Evolutionary conservation across 2,113 vertebrate genomes (phyloP).

Genomic region (Plecturocebus donacophilus): DNA sequence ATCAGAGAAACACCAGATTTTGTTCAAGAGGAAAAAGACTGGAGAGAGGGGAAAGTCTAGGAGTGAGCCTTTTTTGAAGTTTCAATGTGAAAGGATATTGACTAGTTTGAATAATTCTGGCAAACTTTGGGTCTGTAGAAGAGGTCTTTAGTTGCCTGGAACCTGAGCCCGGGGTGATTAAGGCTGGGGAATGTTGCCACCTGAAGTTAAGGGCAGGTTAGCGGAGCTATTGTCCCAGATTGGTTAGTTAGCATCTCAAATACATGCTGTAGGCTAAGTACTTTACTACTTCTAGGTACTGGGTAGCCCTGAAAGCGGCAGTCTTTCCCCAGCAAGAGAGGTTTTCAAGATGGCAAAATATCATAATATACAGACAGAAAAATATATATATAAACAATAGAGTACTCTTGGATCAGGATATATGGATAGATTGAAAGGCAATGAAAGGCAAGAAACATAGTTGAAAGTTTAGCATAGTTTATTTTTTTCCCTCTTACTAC

Average conservation of each 20-base stretch:
- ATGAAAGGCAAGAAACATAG: not conserved
- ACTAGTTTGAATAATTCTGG: not conserved
- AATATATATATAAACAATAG: not conserved
- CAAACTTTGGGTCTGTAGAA: not conserved
- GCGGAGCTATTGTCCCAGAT: accelerated
- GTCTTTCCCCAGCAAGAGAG: not conserved
- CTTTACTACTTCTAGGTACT: no score
- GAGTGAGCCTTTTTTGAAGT: not conserved
- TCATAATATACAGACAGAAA: not conserved
- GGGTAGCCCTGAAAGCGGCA: not conserved
- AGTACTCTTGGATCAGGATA: not conserved
- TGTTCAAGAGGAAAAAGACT: not conserved
- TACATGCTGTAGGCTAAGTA: not conserved
- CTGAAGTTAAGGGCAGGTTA: not conserved
- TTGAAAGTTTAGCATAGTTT: not conserved
- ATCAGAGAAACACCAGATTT: not conserved
- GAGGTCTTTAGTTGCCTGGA: not conserved
- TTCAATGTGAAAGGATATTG: not conserved
- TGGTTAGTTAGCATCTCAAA: no score
- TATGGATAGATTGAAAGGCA: no score
- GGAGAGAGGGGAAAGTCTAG: not conserved
- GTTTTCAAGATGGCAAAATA: not conserved
- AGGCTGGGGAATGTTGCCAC: not conserved
- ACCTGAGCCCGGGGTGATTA: not conserved
- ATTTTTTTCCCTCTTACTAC: not conserved